Evolutionary conservation across 2,113 vertebrate species (phyloP), one percentile per base, ranked within the genome.

Genomic region (Coregonus clupeaformis): DNA sequence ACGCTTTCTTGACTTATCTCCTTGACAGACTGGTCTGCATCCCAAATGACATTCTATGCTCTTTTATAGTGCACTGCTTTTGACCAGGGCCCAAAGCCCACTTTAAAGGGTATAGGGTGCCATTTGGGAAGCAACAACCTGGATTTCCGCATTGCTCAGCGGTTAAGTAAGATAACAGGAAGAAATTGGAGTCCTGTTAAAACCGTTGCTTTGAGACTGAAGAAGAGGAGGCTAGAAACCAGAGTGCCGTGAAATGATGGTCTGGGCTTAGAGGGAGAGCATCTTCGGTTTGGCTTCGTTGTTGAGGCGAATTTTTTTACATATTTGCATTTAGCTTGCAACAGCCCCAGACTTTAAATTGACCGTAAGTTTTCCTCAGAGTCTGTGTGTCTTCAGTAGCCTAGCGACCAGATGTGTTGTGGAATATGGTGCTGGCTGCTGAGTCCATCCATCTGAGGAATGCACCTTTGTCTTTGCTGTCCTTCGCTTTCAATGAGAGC

Each of bases 401-500:
- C 3, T 49, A 16, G 12, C 11, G 47, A 49, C 3, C 47, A 16
- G 57, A 22, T 59, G 27, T 36, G 64, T 32, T 0, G 14, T 18
- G 29, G 24, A 65, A 65, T 25, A 24, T 16, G 57, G 57, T n/a
- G 57, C 57, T 22, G 57, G 6, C 16, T 71, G 45, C 55, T 57
- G 30, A 0, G 52, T n/a, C n/a, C n/a, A n/a, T 69, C 32, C 32
- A 4, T 79, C 76, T 60, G 65, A 55, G 59, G 27, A 65, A 69
- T 22, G 64, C 76, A 72, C 70, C 80, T 74, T 77, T 81, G 79
- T 85, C 79, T 87, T 74, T 71, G 66, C 4, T 47, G 79, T 82
- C 86, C 74, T 85, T 75, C 57, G 36, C 45, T 74, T 45, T 65
- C 65, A 72, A 14, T 77, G 69, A 71, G 75, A 76, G 63, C 66